These are phyloP conservation scores for Sylvilagus bachmani DNA, from an alignment of 2,113 vertebrate species.

Conservation along the genomic window DNA sequence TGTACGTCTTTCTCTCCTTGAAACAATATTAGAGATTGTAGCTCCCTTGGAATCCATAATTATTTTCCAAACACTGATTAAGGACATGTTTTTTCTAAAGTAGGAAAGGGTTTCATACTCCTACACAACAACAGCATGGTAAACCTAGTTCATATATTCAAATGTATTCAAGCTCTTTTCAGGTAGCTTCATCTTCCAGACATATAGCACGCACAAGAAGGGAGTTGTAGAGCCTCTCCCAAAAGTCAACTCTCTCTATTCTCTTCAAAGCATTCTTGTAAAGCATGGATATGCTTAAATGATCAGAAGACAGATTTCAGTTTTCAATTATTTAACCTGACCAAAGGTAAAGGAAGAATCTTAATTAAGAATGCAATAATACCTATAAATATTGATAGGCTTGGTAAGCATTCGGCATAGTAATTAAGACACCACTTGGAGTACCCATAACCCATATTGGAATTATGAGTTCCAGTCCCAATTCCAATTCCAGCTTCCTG, in stretches of 20 bases:
- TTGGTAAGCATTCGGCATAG: not conserved
- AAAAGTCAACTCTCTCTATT: not conserved
- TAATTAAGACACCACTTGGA: too few species aligned
- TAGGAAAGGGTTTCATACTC: not conserved
- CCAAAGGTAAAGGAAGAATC: not conserved
- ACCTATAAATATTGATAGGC: not conserved
- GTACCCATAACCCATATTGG: too few species aligned
- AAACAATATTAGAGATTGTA: conserved; percentile 14
- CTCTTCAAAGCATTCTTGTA: not conserved
- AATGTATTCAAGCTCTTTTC: not conserved
- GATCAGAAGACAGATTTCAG: not conserved
- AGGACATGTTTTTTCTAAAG: not conserved
- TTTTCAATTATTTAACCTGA: conserved; percentile 54
- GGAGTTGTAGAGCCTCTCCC: not conserved
- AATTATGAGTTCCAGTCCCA: too few species aligned
- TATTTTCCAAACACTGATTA: conserved; percentile 25
- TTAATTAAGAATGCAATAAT: not conserved
- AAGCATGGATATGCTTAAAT: not conserved
- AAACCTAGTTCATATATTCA: not conserved
- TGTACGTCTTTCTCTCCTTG: not conserved
- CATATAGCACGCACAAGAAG: not conserved
- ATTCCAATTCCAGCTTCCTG: too few species aligned
- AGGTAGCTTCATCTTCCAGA: not conserved
- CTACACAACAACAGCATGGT: not conserved
- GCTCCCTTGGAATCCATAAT: not conserved